Conservation (phyloP, 2,113 vertebrate species). For the Passer domesticus region DNA sequence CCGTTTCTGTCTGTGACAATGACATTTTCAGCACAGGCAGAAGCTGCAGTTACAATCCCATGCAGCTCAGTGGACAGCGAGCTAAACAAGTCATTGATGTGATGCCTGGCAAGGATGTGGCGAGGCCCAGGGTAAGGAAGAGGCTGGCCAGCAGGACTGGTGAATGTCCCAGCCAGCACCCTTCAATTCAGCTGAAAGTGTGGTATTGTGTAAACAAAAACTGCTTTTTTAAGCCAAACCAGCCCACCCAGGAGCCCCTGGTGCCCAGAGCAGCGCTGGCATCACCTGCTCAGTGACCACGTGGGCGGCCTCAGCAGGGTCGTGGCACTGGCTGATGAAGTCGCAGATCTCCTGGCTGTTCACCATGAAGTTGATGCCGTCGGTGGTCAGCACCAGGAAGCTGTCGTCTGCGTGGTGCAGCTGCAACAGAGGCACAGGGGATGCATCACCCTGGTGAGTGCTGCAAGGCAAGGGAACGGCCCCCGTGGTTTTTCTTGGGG, state of each 20-base stretch:
- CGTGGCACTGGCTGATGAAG: constrained; percentile 90
- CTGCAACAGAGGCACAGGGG: constrained; percentile 65
- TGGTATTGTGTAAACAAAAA: neutral
- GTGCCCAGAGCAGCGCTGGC: neutral
- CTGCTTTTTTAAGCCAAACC: neutral
- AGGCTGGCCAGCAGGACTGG: too few species aligned
- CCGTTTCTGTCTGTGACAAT: neutral
- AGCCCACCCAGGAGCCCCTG: neutral
- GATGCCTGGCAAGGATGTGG: neutral
- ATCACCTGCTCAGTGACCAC: constrained; percentile 92
- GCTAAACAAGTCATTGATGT: neutral
- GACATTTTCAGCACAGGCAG: neutral
- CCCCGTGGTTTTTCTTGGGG: neutral
- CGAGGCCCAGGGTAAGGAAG: neutral
- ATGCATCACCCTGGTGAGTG: fast-evolving
- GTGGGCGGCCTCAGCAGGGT: constrained; percentile 91
- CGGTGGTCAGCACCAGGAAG: constrained; percentile 95
- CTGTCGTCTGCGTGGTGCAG: constrained; percentile 87
- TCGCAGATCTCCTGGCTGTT: constrained; percentile 98
- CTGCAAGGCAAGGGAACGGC: neutral
- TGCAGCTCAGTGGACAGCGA: neutral
- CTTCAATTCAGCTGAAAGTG: neutral
- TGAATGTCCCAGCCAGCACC: neutral
- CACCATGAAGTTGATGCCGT: constrained; percentile 97
- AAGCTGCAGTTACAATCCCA: neutral